Base-by-base conservation (phyloP, 2,797 vertebrate genomes). In the Crypturellus tataupa region DNA sequence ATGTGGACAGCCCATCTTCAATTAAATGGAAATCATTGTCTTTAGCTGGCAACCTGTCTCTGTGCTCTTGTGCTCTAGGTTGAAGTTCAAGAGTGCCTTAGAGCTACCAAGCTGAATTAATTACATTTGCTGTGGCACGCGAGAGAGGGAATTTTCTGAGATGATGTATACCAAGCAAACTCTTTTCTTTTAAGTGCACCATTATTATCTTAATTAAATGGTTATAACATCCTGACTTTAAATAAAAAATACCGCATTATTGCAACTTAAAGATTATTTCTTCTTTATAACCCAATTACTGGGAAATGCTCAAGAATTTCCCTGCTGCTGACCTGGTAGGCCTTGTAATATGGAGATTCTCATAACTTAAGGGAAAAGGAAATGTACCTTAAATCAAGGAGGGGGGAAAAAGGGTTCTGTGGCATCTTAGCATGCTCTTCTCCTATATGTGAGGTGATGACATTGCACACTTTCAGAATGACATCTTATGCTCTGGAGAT, bases 171-270 rank as follows among this genome's bases (percentile, higher is more conserved):
- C 53, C 25, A 80, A 58, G 80, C 31, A 88, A 77, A 25, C 37
- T 79, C 87, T 87, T 6, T 83, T 93, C 87, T 79, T 85, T 83
- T 65, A 94, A 71, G 44, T 93, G 64, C 31, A 24, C 78, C 33
- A 44, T 94, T 93, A 89, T 89, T 94, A 90, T 51, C 79, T 90
- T 89, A 87, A 96, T 92, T 80, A 92, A 89, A 87, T 33, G 11
- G 37, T 80, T 93, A 53, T 85, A 89, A 76, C 17, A 80, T 31
- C n/a, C 31, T 56, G 29, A 21, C 49, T 83, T 86, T 39, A 7
- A 69, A 42, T 39, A 39, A 51, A 33, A 58, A 23, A 8, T 46
- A 39, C 7, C 5, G 6, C 11, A 55, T 92, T 95, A 92, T 49
- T 65, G 68, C 88, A 92, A 93, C 49, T 90, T 92, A 89, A 95